Conservation (phyloP, 2,888 invertebrate species). For the Biston stratarius region DNA sequence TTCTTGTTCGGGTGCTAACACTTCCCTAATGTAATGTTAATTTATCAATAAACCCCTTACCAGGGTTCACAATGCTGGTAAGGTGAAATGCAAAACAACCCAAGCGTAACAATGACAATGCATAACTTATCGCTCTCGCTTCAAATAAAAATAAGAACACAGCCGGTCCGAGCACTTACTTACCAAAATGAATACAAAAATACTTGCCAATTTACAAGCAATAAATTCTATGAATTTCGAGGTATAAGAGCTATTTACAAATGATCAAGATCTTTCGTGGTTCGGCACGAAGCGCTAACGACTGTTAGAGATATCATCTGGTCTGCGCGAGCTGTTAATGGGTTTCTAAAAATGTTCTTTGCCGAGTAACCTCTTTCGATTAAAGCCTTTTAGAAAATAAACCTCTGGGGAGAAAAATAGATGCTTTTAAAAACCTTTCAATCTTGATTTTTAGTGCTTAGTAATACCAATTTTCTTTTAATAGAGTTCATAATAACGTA, state of each 20-base stretch:
- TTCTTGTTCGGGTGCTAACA: too few species aligned
- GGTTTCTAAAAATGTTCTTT: slow-evolving; percentile 25
- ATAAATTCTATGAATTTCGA: slow-evolving; percentile 13
- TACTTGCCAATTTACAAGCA: slow-evolving; percentile 2
- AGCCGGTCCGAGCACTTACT: not conserved
- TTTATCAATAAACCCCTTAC: too few species aligned
- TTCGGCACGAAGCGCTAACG: slow-evolving; percentile 18
- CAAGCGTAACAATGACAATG: too few species aligned
- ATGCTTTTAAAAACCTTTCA: slow-evolving; percentile 2
- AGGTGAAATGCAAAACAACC: too few species aligned
- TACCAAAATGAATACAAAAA: too few species aligned
- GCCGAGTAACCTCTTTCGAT: slow-evolving; percentile 15
- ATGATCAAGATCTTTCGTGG: slow-evolving; percentile 13
- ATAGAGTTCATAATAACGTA: not conserved
- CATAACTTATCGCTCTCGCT: too few species aligned
- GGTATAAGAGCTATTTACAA: slow-evolving; percentile 28
- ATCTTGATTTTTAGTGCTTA: not conserved
- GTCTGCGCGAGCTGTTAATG: slow-evolving; percentile 14
- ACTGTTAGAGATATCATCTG: slow-evolving; percentile 27
- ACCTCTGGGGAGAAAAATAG: not conserved
- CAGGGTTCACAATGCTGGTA: too few species aligned
- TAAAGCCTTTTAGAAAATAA: slow-evolving; percentile 19
- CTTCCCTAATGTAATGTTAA: too few species aligned
- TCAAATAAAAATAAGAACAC: too few species aligned
- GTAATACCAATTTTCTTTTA: not conserved